Evolutionary conservation across 53 echinoderm and acorn worm species (phyloP).

Genomic region (Crossaster papposus): DNA sequence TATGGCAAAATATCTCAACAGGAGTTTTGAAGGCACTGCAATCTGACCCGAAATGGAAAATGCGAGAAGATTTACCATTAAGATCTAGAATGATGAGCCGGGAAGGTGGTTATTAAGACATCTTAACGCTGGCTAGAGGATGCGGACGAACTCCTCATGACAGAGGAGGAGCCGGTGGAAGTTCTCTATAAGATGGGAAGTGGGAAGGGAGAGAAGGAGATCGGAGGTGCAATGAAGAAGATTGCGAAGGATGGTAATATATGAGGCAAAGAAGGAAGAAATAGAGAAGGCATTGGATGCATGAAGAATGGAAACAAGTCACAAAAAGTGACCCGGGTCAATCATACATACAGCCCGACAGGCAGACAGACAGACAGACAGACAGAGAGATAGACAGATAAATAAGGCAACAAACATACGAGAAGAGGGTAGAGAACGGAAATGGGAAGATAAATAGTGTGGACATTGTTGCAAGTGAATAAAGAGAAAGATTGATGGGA

Average conservation of each 20-base stretch:
- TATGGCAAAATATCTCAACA: not conserved
- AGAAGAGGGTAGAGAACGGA: not conserved
- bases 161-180: slow-evolving; percentile 14
- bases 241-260: not conserved
- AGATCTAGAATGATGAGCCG: slow-evolving; percentile 52
- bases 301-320: not conserved
- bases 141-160: slow-evolving; percentile 21
- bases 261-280: not conserved
- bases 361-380: no score
- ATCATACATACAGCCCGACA: no score
- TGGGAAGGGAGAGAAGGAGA: not conserved
- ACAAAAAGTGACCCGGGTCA: no score
- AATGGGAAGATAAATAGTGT: not conserved
- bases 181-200: slow-evolving; percentile 13
- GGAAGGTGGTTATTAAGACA: slow-evolving; percentile 29
- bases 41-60: not conserved
- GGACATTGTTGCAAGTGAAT: not conserved
- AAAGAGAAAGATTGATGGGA: not conserved
- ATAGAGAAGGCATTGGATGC: not conserved
- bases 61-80: slow-evolving; percentile 27
- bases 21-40: not conserved
- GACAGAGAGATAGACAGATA: no score
- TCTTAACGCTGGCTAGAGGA: slow-evolving; percentile 34
- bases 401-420: no score
- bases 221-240: not conserved